Evolutionary conservation across 2,113 vertebrate species (phyloP).

Genomic region (Scalopus aquaticus): DNA sequence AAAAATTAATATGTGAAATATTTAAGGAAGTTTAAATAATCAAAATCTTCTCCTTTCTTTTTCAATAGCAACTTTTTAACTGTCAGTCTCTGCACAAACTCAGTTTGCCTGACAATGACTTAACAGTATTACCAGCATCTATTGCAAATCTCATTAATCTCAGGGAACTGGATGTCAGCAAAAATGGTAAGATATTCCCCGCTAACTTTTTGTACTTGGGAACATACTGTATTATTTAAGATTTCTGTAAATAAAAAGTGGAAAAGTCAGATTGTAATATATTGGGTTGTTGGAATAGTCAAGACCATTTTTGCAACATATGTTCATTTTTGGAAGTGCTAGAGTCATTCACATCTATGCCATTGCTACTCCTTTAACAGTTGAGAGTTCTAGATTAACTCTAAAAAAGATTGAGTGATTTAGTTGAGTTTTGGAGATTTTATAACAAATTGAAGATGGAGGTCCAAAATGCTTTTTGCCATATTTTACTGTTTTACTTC

Average conservation of each 20-base stretch:
- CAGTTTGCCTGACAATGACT: conserved; percentile 99
- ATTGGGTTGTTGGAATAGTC: too few species aligned
- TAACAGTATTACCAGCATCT: conserved; percentile 94
- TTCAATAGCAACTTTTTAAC: conserved; percentile 98
- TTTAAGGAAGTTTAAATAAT: conserved; percentile 55
- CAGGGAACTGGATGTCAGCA: conserved; percentile 99
- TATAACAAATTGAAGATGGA: too few species aligned
- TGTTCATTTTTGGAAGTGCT: too few species aligned
- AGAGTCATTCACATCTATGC: too few species aligned
- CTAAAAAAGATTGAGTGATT: too few species aligned
- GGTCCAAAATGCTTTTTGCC: too few species aligned
- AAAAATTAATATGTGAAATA: conserved; percentile 21
- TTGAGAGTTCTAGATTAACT: too few species aligned
- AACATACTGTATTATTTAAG: conserved; percentile 40
- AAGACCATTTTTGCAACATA: too few species aligned
- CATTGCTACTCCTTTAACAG: too few species aligned
- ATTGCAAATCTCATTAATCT: conserved; percentile 99
- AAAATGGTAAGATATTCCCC: conserved; percentile 95
- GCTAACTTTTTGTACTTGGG: background rate
- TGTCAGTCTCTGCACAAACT: conserved; percentile 97
- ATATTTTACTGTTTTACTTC: too few species aligned
- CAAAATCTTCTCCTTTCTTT: conserved; percentile 72
- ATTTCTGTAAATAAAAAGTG: background rate
- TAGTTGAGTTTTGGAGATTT: too few species aligned
- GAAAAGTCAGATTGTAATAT: background rate